Conservation (phyloP, 92 coral and sea anemone species). For the Muricea muricata region DNA sequence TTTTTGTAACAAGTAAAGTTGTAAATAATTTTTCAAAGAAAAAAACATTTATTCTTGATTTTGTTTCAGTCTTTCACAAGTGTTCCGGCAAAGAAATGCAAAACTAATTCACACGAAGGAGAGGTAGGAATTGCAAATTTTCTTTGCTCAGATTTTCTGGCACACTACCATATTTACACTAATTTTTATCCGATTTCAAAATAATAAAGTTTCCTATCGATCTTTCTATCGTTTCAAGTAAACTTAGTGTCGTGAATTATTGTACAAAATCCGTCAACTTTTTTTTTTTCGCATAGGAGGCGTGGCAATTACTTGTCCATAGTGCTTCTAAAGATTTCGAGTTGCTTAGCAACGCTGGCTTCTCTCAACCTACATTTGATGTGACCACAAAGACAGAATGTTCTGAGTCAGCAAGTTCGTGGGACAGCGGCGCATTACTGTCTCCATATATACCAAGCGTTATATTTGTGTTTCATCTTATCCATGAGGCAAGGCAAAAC, state of each 20-base stretch:
- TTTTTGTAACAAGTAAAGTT: no score
- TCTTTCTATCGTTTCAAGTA: no score
- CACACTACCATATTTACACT: no score
- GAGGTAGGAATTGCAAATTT: no score
- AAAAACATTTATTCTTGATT: not conserved
- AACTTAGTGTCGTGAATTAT: no score
- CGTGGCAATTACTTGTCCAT: conserved; percentile 23
- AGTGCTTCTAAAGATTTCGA: not conserved
- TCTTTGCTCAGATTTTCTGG: no score
- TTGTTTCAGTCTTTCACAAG: conserved; percentile 13
- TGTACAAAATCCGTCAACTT: not conserved
- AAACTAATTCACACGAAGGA: conserved; percentile 66
- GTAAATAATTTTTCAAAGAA: no score
- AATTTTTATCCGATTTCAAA: no score
- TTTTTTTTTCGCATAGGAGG: not conserved
- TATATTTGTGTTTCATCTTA: conserved; percentile 85
- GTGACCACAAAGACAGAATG: not conserved
- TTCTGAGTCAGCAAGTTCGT: conserved; percentile 27
- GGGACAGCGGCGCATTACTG: conserved; percentile 73
- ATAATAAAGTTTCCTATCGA: no score
- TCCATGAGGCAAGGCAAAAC: conserved; percentile 82
- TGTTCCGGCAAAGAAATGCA: conserved; percentile 77
- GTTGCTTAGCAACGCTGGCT: not conserved
- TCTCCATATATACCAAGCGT: conserved; percentile 73
- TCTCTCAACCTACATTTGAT: not conserved